Conservation (phyloP, 1,140 invertebrate species). For the Homarus americanus region DNA sequence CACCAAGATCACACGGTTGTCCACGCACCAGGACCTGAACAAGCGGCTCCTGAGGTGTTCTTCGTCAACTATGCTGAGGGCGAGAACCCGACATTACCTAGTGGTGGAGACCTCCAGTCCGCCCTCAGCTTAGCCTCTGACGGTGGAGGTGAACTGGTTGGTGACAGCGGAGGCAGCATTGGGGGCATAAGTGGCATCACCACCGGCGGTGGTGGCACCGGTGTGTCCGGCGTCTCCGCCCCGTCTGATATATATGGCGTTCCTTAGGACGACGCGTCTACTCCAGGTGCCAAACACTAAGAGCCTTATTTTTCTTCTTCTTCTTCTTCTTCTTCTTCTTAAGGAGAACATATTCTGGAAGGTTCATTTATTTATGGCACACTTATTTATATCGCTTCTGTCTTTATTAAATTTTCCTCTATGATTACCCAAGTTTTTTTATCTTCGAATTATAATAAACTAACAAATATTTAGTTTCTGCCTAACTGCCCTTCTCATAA, state of each 20-base stretch:
- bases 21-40: conserved; percentile 18
- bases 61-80: conserved; percentile 49
- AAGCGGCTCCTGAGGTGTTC: conserved; percentile 32
- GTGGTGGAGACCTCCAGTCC: conserved; percentile 33
- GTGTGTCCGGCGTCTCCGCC: background rate
- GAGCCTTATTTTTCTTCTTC: too few species aligned
- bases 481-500: too few species aligned
- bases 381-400: background rate
- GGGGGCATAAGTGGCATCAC: background rate
- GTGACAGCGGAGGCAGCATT: background rate
- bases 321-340: too few species aligned
- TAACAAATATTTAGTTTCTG: too few species aligned
- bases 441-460: too few species aligned
- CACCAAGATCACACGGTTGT: conserved; percentile 11
- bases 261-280: background rate
- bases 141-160: conserved; percentile 38
- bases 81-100: conserved; percentile 46
- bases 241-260: background rate
- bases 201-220: background rate
- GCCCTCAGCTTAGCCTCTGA: conserved; percentile 37
- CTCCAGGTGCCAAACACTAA: background rate
- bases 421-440: too few species aligned
- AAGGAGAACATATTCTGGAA: background rate
- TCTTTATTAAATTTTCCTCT: too few species aligned
- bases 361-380: background rate